Base-by-base conservation (phyloP, 2,797 vertebrate genomes). In the Sphenopsis melanotis region DNA sequence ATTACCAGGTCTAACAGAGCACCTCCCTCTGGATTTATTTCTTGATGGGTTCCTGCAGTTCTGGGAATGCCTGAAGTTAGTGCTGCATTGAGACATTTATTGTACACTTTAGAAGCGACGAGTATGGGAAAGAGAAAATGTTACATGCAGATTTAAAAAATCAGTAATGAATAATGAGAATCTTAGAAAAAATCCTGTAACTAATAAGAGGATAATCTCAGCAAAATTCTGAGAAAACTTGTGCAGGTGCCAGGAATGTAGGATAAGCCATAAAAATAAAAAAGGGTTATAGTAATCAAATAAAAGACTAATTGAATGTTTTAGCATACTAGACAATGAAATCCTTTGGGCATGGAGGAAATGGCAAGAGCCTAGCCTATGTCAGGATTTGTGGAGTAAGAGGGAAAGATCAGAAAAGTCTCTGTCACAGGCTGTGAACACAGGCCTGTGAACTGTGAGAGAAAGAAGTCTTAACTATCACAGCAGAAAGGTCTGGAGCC, bases 101-200 rank as follows among this genome's bases (percentile, higher is more conserved):
- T 65, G 10, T 42, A 20, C 32, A 20, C 3, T 34, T 55, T 27
- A 55, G 36, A 66, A 70, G 16, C 36, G 56, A 26, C 0, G 0
- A 60, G 5, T n/a, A n/a, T 36, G 5, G 41, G 50, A 56, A 82
- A 71, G 34, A 88, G 19, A 71, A 59, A 86, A 71, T 55, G 12
- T 29, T 77, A 55, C 3, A 4, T 55, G 26, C 12, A 32, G 18
- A 30, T 61, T 41, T 1, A 61, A 89, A 71, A 72, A 64, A 41
- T 9, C 1, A 24, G 3, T 65, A 68, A 76, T 39, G 18, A 83
- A 56, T 63, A 61, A 30, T 47, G 55, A 55, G 39, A 53, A n/a
- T 47, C 15, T 65, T 68, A 24, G 11, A n/a, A 69, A 77, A 81
- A 64, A 16, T 0, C 1, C 20, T 44, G 6, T n/a, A 41, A 61